Percentiles rank a stretch among this genome's conserved stretches.
These are phyloP conservation scores for Caenorhabditis afra DNA, from an alignment of 2,888 invertebrate genomes.

Conservation along the genomic window DNA sequence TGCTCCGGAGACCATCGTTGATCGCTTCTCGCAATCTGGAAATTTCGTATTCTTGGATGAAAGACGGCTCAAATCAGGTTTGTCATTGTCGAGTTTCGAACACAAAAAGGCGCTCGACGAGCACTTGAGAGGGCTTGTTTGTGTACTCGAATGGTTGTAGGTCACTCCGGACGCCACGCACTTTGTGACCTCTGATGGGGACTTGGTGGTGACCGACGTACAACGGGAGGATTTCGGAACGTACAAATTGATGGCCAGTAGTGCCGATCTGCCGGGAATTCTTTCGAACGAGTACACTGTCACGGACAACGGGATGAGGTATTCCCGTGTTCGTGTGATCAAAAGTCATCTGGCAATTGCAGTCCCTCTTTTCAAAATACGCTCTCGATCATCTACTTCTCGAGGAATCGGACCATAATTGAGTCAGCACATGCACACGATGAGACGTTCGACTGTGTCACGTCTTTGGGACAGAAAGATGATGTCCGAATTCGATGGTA, in stretches of 20 bases:
- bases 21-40: conserved; percentile 42
- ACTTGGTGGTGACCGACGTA: conserved; percentile 70
- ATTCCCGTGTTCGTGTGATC: not conserved
- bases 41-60: conserved; percentile 53
- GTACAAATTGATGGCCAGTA: conserved; percentile 56
- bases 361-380: conserved; percentile 46
- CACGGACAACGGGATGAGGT: conserved; percentile 51
- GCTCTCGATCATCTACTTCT: conserved; percentile 49
- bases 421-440: conserved; percentile 34
- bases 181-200: conserved; percentile 71
- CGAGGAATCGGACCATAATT: conserved; percentile 44
- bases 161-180: conserved; percentile 69
- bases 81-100: conserved; percentile 19
- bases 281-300: conserved; percentile 53
- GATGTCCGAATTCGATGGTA: conserved; percentile 63
- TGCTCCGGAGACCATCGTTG: conserved; percentile 49
- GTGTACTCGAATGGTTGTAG: conserved; percentile 61
- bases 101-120: conserved; percentile 18
- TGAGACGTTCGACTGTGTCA: conserved; percentile 58
- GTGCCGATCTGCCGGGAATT: conserved; percentile 53
- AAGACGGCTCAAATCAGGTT: conserved; percentile 50
- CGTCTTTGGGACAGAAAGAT: conserved; percentile 45
- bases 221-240: conserved; percentile 55
- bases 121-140: conserved; percentile 38
- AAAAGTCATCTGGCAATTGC: not conserved